Percentiles rank a stretch among this genome's conserved stretches.
These are phyloP conservation scores for Scylla paramamosain DNA, from an alignment of 1,140 invertebrate genomes.

Conservation along the genomic window DNA sequence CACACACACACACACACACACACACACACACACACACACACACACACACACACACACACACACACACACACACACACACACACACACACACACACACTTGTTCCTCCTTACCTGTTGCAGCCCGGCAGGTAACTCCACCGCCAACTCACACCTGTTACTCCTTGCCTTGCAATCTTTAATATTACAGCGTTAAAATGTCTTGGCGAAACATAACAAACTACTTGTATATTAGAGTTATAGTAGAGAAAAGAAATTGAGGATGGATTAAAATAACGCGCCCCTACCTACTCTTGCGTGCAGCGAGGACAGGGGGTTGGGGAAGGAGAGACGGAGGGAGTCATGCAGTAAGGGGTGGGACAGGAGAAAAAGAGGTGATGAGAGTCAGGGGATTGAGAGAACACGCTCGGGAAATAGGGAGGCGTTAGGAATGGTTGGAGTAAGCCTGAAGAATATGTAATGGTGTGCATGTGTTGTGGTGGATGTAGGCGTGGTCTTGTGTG, in stretches of 20 bases:
- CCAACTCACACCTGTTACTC: no score
- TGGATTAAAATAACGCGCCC: neutral
- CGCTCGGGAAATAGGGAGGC: no score
- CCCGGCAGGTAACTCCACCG: no score
- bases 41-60: no score
- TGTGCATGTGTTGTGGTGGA: no score
- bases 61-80: no score
- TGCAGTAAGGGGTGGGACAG: neutral
- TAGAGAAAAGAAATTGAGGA: neutral
- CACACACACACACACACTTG: neutral
- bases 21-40: slow-evolving; percentile 26
- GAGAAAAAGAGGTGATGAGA: neutral
- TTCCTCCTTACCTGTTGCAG: neutral
- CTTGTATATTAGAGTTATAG: neutral
- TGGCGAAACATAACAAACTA: neutral
- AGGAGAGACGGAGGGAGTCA: neutral
- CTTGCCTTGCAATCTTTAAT: neutral
- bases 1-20: neutral
- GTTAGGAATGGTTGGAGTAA: no score
- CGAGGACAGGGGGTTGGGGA: neutral
- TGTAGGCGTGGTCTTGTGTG: no score
- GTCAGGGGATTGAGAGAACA: no score
- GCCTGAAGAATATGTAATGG: no score
- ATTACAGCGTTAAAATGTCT: neutral
- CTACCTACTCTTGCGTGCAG: neutral